A percentile compares a stretch with the other conserved stretches of the same genome.
Evolutionary conservation across 2,888 invertebrate species (phyloP).

Genomic region (Lypha dubia): DNA sequence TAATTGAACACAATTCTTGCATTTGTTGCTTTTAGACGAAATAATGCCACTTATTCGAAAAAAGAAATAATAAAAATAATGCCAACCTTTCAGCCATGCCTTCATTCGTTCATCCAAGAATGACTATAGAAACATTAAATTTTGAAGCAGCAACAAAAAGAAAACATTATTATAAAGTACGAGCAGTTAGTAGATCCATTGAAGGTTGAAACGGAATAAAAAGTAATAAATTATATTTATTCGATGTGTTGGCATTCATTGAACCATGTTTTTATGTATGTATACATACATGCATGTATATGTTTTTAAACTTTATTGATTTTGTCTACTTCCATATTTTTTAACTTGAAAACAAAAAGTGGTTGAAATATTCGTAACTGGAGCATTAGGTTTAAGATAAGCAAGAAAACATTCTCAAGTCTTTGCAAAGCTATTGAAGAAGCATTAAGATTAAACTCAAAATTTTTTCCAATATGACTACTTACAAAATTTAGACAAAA

Average conservation of each 20-base stretch:
- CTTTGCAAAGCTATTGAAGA: too few relatives aligned
- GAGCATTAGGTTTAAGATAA: too few relatives aligned
- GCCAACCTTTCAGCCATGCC: not conserved
- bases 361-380: too few relatives aligned
- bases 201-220: not conserved
- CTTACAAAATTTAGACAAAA: too few relatives aligned
- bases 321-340: too few relatives aligned
- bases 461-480: too few relatives aligned
- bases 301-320: not conserved
- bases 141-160: not conserved
- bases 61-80: conserved; percentile 1
- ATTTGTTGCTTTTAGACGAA: not conserved
- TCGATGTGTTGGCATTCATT: not conserved
- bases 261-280: not conserved
- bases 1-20: not conserved
- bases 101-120: not conserved
- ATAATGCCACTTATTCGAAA: conserved; percentile 4
- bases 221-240: not conserved
- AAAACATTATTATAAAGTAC: not conserved
- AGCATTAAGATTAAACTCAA: too few relatives aligned
- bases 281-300: not conserved
- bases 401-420: too few relatives aligned
- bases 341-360: too few relatives aligned
- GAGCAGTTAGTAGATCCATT: not conserved
- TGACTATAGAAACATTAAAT: too few relatives aligned